A percentile compares a stretch with the other conserved stretches of the same genome.
Conservation (phyloP, 2,113 vertebrate genomes). For the Ardeotis arabs region DNA sequence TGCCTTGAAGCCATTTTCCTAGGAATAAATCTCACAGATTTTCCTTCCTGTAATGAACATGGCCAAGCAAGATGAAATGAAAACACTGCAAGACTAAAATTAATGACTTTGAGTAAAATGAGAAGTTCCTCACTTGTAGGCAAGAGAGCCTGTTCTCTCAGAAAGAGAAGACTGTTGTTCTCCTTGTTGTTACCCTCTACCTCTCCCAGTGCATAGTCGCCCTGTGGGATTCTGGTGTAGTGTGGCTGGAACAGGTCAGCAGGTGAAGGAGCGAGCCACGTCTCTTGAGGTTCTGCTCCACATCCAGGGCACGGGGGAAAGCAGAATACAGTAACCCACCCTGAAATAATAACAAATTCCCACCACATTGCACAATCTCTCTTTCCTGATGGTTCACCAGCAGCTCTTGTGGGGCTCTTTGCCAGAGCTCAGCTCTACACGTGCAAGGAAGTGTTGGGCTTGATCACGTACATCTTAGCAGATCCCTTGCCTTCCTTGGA, state of each 20-base stretch:
- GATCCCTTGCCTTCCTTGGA: background rate
- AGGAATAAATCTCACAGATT: background rate
- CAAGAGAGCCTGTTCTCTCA: background rate
- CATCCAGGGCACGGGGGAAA: rapidly evolving
- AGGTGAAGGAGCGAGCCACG: background rate
- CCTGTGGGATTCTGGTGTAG: background rate
- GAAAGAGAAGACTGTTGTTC: background rate
- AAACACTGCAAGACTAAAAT: background rate
- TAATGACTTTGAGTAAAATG: background rate
- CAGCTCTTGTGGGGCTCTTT: background rate
- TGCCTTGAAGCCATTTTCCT: background rate
- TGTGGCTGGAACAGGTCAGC: background rate
- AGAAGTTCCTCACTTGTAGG: background rate
- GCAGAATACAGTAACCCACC: background rate
- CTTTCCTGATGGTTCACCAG: background rate
- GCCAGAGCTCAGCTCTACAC: background rate
- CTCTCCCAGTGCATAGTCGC: background rate
- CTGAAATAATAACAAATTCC: background rate
- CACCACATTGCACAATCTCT: background rate
- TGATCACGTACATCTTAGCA: background rate
- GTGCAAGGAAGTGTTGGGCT: rapidly evolving
- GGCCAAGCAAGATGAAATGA: background rate
- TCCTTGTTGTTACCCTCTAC: background rate
- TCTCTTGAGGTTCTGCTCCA: background rate
- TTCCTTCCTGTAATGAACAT: background rate